A percentile compares a stretch with the other conserved stretches of the same genome.
phyloP scores from a whole-genome alignment of 1,140 invertebrate genomes.

The Nasonia longicornis region DNA sequence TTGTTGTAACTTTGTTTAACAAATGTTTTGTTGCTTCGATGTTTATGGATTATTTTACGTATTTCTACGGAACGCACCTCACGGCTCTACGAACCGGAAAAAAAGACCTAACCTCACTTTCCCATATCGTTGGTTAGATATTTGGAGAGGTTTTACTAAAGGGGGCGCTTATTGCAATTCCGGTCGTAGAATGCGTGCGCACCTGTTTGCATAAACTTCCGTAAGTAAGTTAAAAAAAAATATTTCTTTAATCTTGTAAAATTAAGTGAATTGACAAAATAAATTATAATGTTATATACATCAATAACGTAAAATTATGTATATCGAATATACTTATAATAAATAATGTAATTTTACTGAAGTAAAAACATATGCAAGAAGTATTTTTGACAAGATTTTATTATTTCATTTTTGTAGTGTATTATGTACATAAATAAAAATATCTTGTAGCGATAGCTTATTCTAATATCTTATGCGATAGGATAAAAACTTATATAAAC shows the following conservation, averaged over 20 bases:
- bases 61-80: conserved; percentile 46
- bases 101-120: conserved; percentile 51
- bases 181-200: not conserved
- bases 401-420: not conserved
- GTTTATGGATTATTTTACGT: conserved; percentile 49
- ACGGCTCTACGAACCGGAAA: conserved; percentile 49
- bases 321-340: no score
- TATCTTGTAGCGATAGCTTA: not conserved
- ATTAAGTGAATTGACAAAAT: not conserved
- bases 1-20: conserved; percentile 6
- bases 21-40: conserved; percentile 46
- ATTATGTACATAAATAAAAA: not conserved
- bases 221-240: not conserved
- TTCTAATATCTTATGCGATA: not conserved
- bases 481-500: not conserved
- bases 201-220: not conserved
- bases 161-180: conserved; percentile 20
- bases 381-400: not conserved
- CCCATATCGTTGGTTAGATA: not conserved
- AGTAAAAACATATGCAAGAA: no score
- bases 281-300: not conserved
- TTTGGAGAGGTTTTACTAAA: conserved; percentile 8
- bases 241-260: not conserved
- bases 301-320: no score
- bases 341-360: no score